Evolutionary conservation across 1,140 invertebrate species (phyloP).

Genomic region (Rhopalosiphum padi): DNA sequence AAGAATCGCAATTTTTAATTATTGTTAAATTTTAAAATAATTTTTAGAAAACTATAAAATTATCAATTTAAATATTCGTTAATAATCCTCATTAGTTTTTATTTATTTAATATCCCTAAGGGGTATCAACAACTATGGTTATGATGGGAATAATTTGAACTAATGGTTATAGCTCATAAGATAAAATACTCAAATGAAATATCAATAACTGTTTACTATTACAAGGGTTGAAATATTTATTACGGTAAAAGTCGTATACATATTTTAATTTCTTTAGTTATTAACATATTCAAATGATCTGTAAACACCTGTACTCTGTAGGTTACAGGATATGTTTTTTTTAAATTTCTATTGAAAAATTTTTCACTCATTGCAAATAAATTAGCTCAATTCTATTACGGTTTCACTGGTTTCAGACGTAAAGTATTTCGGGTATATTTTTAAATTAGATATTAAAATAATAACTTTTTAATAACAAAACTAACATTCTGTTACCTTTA

Average conservation of each 20-base stretch:
- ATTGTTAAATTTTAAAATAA: background rate
- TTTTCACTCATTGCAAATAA: background rate
- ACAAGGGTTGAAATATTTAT: background rate
- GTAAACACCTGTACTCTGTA: background rate
- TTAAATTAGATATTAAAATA: background rate
- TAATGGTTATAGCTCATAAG: background rate
- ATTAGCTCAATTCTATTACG: background rate
- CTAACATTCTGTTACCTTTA: background rate
- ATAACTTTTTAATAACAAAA: background rate
- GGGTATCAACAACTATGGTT: background rate
- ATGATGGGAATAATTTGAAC: too few species aligned
- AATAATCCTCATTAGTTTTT: background rate
- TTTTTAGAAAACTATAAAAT: background rate
- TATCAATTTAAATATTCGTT: background rate
- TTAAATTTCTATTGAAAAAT: background rate
- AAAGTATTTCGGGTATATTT: background rate
- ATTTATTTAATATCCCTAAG: background rate
- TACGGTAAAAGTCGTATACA: background rate
- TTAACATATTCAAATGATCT: background rate
- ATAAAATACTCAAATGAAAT: background rate
- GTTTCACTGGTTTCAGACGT: background rate
- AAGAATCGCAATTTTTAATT: background rate
- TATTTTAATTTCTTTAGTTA: background rate
- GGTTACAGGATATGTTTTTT: background rate
- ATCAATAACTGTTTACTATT: background rate